These are phyloP conservation scores for Nannospalax galili DNA, from an alignment of 2,113 vertebrate species.

Conservation along the genomic window DNA sequence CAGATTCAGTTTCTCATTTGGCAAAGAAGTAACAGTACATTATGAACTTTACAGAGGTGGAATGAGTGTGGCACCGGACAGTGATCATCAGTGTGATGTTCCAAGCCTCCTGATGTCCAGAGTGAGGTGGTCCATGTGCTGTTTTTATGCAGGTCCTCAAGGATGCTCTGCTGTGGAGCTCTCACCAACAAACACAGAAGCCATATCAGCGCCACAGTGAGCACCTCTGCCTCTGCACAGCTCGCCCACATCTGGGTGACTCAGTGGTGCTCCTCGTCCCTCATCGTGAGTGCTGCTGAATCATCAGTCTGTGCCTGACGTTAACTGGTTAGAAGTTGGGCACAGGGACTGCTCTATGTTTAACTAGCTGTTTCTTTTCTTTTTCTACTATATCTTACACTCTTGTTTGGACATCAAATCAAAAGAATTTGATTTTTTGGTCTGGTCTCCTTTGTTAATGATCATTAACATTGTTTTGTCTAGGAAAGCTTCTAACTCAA, in stretches of 20 bases:
- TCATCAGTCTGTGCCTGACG: background rate
- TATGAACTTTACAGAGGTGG: background rate
- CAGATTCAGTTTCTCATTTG: background rate
- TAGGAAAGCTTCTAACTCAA: background rate
- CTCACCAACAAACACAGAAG: background rate
- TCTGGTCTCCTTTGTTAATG: background rate
- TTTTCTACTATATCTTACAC: background rate
- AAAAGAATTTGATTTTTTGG: background rate
- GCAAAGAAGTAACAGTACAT: background rate
- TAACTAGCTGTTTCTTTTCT: background rate
- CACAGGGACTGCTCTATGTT: background rate
- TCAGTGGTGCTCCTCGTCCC: background rate
- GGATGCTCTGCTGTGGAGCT: background rate
- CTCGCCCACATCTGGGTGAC: background rate
- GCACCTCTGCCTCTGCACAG: background rate
- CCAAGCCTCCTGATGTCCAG: background rate
- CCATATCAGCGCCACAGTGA: background rate
- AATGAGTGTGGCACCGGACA: background rate
- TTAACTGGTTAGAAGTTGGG: background rate
- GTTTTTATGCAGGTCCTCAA: too few relatives aligned
- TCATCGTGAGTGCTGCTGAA: background rate
- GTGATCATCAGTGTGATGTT: rapidly evolving
- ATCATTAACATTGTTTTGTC: background rate
- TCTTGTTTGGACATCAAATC: background rate
- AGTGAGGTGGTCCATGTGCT: background rate